Percentiles rank a stretch among this genome's conserved stretches.
These are phyloP conservation scores for Syngnathoides biaculeatus DNA, from an alignment of 2,113 vertebrate genomes.

Conservation along the genomic window DNA sequence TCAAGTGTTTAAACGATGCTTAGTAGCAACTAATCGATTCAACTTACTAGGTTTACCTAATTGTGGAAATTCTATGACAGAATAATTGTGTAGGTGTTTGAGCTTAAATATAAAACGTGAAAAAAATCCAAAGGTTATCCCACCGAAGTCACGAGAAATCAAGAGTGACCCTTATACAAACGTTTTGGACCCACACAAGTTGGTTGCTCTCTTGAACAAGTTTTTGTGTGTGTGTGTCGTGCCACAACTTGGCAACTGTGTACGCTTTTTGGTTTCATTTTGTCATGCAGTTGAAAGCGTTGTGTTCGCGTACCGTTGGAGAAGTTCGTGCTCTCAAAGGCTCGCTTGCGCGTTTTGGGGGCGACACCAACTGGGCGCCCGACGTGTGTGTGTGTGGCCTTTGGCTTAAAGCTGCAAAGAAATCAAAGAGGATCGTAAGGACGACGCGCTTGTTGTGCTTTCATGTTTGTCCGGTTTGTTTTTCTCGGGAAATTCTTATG, in stretches of 20 bases:
- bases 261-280: no score
- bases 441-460: not conserved
- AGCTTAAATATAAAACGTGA: no score
- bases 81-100: not conserved
- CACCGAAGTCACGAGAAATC: no score
- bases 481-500: no score
- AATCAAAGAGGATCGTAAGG: slow-evolving; percentile 19
- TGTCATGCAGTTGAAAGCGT: not conserved
- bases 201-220: not conserved
- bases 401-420: slow-evolving; percentile 4
- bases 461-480: not conserved
- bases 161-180: no score
- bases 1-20: not conserved
- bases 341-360: slow-evolving; percentile 55
- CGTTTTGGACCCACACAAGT: no score
- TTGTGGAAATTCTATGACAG: not conserved
- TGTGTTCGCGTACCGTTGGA: slow-evolving; percentile 38
- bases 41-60: not conserved
- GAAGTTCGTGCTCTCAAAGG: slow-evolving; percentile 37
- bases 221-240: not conserved
- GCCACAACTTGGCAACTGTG: not conserved
- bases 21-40: not conserved
- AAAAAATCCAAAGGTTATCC: no score
- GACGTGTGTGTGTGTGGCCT: slow-evolving; percentile 11
- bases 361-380: slow-evolving; percentile 11